Conservation (phyloP, 1,140 invertebrate species). For the Drosophila bifasciata region DNA sequence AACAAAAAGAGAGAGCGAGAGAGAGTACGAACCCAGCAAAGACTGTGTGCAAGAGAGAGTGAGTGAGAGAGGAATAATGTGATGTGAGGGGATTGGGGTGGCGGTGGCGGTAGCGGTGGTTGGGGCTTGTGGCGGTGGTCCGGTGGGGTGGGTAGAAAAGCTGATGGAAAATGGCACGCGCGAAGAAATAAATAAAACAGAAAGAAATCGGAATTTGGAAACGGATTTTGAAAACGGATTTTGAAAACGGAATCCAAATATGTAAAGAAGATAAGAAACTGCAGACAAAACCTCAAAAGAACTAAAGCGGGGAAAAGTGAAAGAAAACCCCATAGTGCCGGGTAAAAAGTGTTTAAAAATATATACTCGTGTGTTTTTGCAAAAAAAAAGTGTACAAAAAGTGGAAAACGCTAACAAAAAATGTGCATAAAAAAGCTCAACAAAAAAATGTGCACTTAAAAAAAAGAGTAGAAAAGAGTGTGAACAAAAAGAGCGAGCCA, state of each 20-base stretch:
- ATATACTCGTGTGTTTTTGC: constrained; percentile 6
- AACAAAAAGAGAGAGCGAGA: constrained; percentile 43
- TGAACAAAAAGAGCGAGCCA: not conserved
- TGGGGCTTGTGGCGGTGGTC: not conserved
- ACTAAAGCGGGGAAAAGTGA: constrained; percentile 40
- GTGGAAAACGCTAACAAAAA: no score
- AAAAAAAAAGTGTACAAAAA: not conserved
- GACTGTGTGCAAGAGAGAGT: not conserved
- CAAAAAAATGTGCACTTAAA: not conserved
- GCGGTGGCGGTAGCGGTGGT: no score
- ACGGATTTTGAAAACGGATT: not conserved
- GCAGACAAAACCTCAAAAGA: constrained; percentile 21
- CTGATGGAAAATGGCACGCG: constrained; percentile 70
- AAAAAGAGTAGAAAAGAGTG: constrained; percentile 27
- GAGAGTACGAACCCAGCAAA: constrained; percentile 1
- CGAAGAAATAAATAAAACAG: constrained; percentile 63
- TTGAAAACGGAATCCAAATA: constrained; percentile 3
- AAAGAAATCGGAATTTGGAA: constrained; percentile 18
- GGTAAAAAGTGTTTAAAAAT: constrained; percentile 56
- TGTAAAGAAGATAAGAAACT: constrained; percentile 11
- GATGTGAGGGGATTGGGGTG: no score
- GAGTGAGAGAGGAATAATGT: constrained; percentile 3
- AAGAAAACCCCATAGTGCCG: constrained; percentile 39
- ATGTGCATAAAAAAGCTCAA: no score
- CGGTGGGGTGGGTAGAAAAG: constrained; percentile 12